Conservation (phyloP, 2,888 invertebrate species). For the Euplagia quadripunctaria region DNA sequence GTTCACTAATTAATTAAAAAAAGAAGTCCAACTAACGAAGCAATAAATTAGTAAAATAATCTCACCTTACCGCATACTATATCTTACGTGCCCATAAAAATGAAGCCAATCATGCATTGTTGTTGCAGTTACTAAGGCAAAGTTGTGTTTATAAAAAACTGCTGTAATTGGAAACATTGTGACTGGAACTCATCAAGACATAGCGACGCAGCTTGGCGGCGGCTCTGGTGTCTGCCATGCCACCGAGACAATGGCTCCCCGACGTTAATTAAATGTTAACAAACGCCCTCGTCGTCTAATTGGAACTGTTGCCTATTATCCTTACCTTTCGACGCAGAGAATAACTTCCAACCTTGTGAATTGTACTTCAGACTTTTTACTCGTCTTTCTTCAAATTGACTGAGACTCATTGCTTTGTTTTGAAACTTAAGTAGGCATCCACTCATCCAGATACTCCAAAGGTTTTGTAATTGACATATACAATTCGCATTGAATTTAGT, state of each 20-base stretch:
- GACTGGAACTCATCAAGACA: slow-evolving; percentile 70
- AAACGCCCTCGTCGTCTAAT: slow-evolving; percentile 87
- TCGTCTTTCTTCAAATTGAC: slow-evolving; percentile 70
- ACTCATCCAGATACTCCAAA: slow-evolving; percentile 32
- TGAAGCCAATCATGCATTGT: slow-evolving; percentile 36
- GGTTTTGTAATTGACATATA: slow-evolving; percentile 27
- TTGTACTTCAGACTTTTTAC: slow-evolving; percentile 77
- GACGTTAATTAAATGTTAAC: slow-evolving; percentile 88
- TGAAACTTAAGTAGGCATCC: slow-evolving; percentile 44
- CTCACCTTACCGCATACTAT: background rate
- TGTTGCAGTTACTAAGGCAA: slow-evolving; percentile 22
- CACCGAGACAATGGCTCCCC: slow-evolving; percentile 83
- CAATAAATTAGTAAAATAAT: slow-evolving; percentile 11
- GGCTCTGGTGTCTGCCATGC: slow-evolving; percentile 71
- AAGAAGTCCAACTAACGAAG: background rate
- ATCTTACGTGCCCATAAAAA: slow-evolving; percentile 26
- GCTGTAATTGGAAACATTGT: slow-evolving; percentile 73
- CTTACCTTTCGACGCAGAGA: slow-evolving; percentile 82
- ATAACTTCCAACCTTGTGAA: slow-evolving; percentile 79
- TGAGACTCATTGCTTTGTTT: slow-evolving; percentile 64
- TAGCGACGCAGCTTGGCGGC: slow-evolving; percentile 64
- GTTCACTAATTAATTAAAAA: slow-evolving; percentile 5
- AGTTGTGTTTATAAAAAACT: slow-evolving; percentile 54
- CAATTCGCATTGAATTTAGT: background rate
- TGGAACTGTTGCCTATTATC: slow-evolving; percentile 87